Evolutionary conservation across 2,113 vertebrate species (phyloP), one percentile per base, ranked within the genome.

Genomic region (Pterocles burchelli): DNA sequence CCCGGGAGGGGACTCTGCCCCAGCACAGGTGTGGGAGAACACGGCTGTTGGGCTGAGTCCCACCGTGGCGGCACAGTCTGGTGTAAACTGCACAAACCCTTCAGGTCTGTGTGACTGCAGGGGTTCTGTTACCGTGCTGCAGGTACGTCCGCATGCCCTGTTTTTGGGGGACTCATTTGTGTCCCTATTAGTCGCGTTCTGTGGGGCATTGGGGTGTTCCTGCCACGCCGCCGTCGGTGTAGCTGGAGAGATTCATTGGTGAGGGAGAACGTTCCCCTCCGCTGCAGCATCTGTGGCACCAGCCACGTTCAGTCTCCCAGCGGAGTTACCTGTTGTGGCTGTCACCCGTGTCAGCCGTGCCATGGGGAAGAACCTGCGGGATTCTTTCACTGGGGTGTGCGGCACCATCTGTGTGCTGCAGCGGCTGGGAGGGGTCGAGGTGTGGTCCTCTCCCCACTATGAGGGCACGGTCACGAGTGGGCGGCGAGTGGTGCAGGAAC

Each of bases 111-210:
- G 1, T 9, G 28, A 22, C n/a, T 15, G 24, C 17, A 18, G n/a
- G 1, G 16, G 7, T 10, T 13, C 31, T 0, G 0, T 20, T 21
- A 9, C 26, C 0, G 3, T 2, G 0, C 18, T 3, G 16, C 0
- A 1, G 0, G 3, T 19, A 4, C 1, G 0, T 20, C 31, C 3
- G 7, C 1, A 0, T 7, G 24, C 19, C 28, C 6, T 19, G 31
- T 2, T 21, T n/a, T 5, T 10, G 2, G 3, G 34, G 72, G 43
- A 28, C 9, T 20, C 4, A 10, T 13, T 31, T 19, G 24, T 1
- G 1, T 41, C 10, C 12, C 38, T 41, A 12, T 41, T 24, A 34
- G n/a, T 10, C 3, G 1, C 0, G 1, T 20, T 26, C 24, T 34
- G n/a, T 9, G 7, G 22, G 46, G 33, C 0, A 4, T 10, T 0